Percentiles rank a stretch among this genome's conserved stretches.
These are phyloP conservation scores for Orestias chungarensis DNA, from an alignment of 2,797 vertebrate genomes.

Conservation along the genomic window DNA sequence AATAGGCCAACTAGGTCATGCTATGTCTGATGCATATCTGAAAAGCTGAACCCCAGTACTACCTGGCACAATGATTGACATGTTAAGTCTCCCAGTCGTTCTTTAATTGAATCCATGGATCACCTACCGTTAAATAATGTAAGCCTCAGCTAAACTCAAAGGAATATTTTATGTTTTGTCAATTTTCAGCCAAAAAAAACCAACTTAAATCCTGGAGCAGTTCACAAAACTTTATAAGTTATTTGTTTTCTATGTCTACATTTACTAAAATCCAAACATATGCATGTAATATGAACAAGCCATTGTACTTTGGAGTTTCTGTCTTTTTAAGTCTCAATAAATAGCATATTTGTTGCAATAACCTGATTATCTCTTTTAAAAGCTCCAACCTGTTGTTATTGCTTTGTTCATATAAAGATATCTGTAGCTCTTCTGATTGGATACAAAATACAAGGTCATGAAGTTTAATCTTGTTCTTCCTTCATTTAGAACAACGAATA, in stretches of 20 bases:
- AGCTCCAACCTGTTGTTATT: not conserved
- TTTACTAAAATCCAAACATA: not conserved
- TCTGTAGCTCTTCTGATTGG: not conserved
- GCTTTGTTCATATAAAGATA: not conserved
- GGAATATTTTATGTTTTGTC: not conserved
- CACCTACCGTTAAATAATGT: not conserved
- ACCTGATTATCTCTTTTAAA: not conserved
- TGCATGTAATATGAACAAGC: not conserved
- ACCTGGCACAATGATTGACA: not conserved
- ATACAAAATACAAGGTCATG: not conserved
- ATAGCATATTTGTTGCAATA: not conserved
- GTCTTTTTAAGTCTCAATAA: not conserved
- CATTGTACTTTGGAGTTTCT: not conserved
- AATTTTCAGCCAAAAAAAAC: not conserved
- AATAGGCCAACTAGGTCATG: no score
- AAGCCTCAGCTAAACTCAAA: not conserved
- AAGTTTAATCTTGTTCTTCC: not conserved
- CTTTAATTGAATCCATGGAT: not conserved
- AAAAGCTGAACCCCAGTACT: not conserved
- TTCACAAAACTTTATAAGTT: not conserved
- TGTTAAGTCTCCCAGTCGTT: not conserved
- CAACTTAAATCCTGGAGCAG: not conserved
- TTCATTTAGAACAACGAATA: not conserved
- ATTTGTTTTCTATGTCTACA: not conserved
- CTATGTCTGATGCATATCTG: not conserved